These are phyloP conservation scores for Phortica variegata DNA, from an alignment of 1,140 invertebrate species.

Conservation along the genomic window DNA sequence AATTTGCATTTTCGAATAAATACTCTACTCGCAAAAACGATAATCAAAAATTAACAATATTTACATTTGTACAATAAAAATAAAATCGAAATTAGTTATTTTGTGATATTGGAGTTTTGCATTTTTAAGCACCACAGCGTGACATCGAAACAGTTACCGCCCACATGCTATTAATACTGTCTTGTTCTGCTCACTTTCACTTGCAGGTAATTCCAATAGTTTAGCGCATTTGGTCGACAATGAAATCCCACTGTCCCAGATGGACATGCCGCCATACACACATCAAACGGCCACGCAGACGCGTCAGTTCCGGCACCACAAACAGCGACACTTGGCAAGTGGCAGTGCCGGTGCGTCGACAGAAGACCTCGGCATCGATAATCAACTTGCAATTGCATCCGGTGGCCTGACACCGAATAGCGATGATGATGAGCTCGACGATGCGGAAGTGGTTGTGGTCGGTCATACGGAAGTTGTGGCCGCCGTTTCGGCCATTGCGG, in stretches of 20 bases:
- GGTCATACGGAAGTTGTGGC: slow-evolving; percentile 46
- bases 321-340: slow-evolving; percentile 33
- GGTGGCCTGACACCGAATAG: slow-evolving; percentile 6
- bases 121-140: too few relatives aligned
- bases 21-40: too few relatives aligned
- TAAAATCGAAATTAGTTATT: too few relatives aligned
- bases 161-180: too few relatives aligned
- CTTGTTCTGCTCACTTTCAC: neutral
- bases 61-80: too few relatives aligned
- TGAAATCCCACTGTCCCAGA: slow-evolving; percentile 64
- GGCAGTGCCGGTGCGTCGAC: slow-evolving; percentile 11
- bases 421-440: slow-evolving; percentile 43
- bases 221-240: slow-evolving; percentile 66
- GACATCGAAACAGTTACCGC: too few relatives aligned
- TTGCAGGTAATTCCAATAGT: slow-evolving; percentile 66
- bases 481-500: slow-evolving; percentile 43
- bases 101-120: too few relatives aligned
- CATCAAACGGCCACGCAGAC: slow-evolving; percentile 37
- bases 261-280: slow-evolving; percentile 43
- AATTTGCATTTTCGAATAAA: too few relatives aligned
- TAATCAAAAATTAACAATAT: too few relatives aligned
- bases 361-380: slow-evolving; percentile 34
- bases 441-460: slow-evolving; percentile 42
- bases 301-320: slow-evolving; percentile 43
- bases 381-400: slow-evolving; percentile 33